phyloP scores from a whole-genome alignment of 2,113 vertebrate species.

The Acrocephalus arundinaceus region DNA sequence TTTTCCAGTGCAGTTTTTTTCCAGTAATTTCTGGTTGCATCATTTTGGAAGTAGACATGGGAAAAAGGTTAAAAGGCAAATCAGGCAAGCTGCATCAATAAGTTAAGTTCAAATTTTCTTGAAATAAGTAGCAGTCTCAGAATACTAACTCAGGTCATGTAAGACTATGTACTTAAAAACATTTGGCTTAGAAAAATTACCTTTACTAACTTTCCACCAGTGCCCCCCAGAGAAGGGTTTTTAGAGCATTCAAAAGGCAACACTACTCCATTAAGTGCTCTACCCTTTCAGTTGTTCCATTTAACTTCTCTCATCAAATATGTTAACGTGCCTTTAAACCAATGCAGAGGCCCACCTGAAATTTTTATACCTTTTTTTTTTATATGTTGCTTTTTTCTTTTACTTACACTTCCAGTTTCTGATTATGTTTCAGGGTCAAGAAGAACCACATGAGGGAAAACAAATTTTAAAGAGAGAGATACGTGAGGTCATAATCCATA shows the following conservation, averaged over 20 bases:
- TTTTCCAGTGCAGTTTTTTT: not conserved
- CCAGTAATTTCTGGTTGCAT: not conserved
- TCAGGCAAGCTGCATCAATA: not conserved
- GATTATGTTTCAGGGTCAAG: not conserved
- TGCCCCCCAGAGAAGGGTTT: not conserved
- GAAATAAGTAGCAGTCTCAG: not conserved
- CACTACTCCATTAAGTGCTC: not conserved
- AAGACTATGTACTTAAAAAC: not conserved
- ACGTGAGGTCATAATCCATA: not conserved
- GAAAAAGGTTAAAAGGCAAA: conserved; percentile 21
- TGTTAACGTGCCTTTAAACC: not conserved
- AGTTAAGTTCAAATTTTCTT: not conserved
- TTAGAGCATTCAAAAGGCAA: not conserved
- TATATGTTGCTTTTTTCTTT: not conserved
- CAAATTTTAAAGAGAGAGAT: not conserved
- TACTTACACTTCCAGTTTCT: not conserved
- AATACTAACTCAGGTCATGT: not conserved
- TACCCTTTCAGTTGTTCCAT: not conserved
- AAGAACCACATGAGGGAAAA: not conserved
- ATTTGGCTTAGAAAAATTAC: not conserved
- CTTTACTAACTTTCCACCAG: not conserved
- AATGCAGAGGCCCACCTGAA: not conserved
- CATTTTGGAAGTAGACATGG: not conserved
- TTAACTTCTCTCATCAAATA: not conserved
- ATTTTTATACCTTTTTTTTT: not conserved